Evolutionary conservation across 1,140 invertebrate genomes (phyloP), one percentile per base, ranked within the genome.

Genomic region (Asobara japonica): DNA sequence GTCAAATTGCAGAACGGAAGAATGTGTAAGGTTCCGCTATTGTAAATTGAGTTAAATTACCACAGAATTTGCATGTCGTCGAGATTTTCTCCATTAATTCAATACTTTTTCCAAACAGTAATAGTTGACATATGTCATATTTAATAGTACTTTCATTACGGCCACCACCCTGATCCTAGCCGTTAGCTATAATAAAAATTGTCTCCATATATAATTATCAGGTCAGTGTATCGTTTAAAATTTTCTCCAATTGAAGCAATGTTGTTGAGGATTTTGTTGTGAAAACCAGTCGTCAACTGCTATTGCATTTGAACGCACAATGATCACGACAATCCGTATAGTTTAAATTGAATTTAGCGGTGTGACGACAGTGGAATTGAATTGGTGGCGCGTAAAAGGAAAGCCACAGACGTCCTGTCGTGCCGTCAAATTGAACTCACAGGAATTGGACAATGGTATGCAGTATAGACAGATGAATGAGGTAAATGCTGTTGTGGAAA

Each of bases 251-350:
- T 45, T 45, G 18, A 16, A 45, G 41, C n/a, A 45, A 16, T 45
- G 41, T 5, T 16, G 41, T n/a, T 45, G 41, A 45, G 41, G n/a
- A 45, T 45, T 45, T 45, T 45, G 41, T 45, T 45, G 41, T 45
- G 41, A 45, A 45, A 45, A 45, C 41, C 41, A 16, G n/a, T 45
- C 41, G 41, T 45, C 62, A 29, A 66, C 33, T 25, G 33, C 5
- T 20, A 25, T 66, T 36, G 45, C 27, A 66, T 66, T 36, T 36
- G 22, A 66, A 20, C 65, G 65, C 7, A 66, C 65, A 41, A 66
- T 66, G 65, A 66, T 45, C 41, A 13, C n/a, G n/a, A 45, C 41
- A 45, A 45, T 45, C 41, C 41, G 18, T 45, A 45, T 18, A 45
- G 41, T 45, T 45, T 45, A 45, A 45, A 45, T 16, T 16, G 41